Base-by-base conservation (phyloP, 1,140 invertebrate species). In the Anoplolepis gracilipes region DNA sequence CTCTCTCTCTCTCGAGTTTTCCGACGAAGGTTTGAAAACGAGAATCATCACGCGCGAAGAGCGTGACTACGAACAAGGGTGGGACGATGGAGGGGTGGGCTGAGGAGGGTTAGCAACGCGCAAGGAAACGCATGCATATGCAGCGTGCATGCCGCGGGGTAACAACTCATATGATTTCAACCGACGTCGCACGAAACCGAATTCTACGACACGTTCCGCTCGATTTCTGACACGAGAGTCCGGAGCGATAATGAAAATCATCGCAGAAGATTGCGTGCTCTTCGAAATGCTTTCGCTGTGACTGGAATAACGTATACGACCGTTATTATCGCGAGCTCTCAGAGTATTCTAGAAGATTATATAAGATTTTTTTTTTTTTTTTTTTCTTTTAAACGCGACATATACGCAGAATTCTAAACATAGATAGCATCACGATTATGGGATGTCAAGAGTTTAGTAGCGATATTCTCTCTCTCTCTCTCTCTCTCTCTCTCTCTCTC, bases 71-170 rank as follows among this genome's bases (percentile, higher is more conserved):
- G 53, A 7, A 11, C 19, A 46, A 22, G 25, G 57, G 10, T 1
- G 2, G 33, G 19, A 22, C 39, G 7, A 33, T 6, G 13, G 1
- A 2, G 0, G 57, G 16, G 8, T 3, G 8, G 55, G 2, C 2
- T 13, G 7, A 33, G 46, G 28, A 53, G 73, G 39, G 69, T 70
- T 61, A n/a, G 77, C 2, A 42, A 36, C 69, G 57, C 22, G 55
- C 59, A 77, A 22, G 81, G 33, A n/a, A 42, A 77, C 75, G 87
- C 91, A 94, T 95, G 94, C 94, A 95, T 94, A 94, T 94, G 93
- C 92, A 94, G 91, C 90, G 92, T 93, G 92, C 92, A 94, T 93
- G 94, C 92, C 92, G 89, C 76, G 73, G 88, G 93, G 93, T 93
- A 94, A 94, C 93, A 94, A 94, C 93, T 94, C 93, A 94, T 93